Base-by-base conservation (phyloP, 2,888 invertebrate genomes). In the Euzetes globulus region DNA sequence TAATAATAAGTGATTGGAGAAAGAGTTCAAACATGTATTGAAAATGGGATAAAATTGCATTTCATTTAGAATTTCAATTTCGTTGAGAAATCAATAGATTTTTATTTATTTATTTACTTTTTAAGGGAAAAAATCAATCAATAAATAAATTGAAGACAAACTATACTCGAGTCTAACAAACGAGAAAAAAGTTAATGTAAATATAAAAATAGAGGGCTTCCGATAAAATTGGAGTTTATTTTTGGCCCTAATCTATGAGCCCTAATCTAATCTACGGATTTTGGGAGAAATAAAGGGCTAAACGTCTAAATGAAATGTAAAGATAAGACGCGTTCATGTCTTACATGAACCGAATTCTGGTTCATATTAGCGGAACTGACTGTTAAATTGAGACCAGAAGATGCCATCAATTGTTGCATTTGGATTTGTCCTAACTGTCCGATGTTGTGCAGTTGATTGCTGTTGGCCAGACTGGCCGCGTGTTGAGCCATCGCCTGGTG, bases 401-500 rank as follows among this genome's bases (percentile, higher is more conserved):
- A 72, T n/a, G n/a, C n/a, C 15, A 76, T 45, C 78, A 78, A 78
- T 50, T 74, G 74, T 17, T 29, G 33, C 78, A 78, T 78, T 15
- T 76, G 76, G 25, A 78, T 73, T 55, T 77, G 77, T 22, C 76
- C 75, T 75, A 78, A 41, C 41, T 41, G 41, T 41, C 41, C 41
- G 41, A 41, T 41, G 41, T 41, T 41, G 72, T 78, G 78, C 37
- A 78, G 58, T 52, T 76, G 77, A 19, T 78, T 78, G 22, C 74
- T 74, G 55, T 76, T 75, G 58, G 78, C 76, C 13, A 77, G 73
- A 27, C 75, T 73, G 27, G 77, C 78, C 47, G 77, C 77, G 75
- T 78, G 78, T 60, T 78, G 78, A 33, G 77, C 78, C 78, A 78
- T 78, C 45, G 77, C 78, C 70, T 78, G 78, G 70, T 78, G 78